Evolutionary conservation across 2,797 vertebrate species (phyloP).

Genomic region (Galago senegalensis): DNA sequence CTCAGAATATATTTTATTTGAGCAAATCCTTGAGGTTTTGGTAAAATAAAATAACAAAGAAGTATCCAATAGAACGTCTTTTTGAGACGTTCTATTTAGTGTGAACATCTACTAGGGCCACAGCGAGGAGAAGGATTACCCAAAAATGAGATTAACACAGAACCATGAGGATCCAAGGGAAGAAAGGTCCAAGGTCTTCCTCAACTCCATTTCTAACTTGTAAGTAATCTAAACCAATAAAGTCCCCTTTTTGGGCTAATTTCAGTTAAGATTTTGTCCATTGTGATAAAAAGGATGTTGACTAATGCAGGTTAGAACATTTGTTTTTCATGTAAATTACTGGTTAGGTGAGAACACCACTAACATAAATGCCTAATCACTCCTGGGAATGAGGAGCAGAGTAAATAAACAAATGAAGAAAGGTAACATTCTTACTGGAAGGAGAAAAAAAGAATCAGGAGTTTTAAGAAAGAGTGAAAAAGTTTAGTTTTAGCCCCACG

Average conservation of each 20-base stretch:
- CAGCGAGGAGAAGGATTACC: not conserved
- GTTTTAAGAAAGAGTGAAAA: not conserved
- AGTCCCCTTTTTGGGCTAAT: not conserved
- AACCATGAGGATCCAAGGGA: not conserved
- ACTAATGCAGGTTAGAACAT: not conserved
- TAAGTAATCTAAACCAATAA: not conserved
- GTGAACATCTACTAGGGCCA: too few relatives aligned
- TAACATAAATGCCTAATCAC: not conserved
- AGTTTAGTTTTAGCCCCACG: not conserved
- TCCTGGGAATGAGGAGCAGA: not conserved
- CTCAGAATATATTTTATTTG: not conserved
- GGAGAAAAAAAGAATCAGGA: not conserved
- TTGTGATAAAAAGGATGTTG: not conserved
- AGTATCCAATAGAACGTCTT: not conserved
- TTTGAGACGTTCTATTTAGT: not conserved
- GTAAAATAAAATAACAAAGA: not conserved
- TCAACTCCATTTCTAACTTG: not conserved
- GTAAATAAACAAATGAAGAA: not conserved
- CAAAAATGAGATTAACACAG: not conserved
- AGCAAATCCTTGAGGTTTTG: not conserved
- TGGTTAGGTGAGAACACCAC: not conserved
- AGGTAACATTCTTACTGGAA: not conserved
- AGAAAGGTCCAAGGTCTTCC: not conserved
- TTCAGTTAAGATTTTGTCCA: not conserved
- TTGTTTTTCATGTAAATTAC: not conserved